Conservation (phyloP, 2,113 vertebrate genomes). For the Hippocampus barbouri region DNA sequence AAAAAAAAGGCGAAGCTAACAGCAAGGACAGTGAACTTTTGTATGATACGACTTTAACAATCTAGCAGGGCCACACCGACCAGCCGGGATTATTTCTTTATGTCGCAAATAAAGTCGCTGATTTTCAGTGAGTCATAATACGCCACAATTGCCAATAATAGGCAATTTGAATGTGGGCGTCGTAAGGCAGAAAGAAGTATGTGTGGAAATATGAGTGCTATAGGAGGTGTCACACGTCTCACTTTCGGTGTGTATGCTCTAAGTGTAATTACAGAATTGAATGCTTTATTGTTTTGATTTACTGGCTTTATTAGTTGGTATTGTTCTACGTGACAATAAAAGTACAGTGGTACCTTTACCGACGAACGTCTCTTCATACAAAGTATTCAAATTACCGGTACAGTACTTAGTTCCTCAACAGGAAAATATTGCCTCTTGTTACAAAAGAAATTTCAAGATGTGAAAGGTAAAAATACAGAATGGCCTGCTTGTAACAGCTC, state of each 20-base stretch:
- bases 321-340: neutral
- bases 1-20: slow-evolving; percentile 11
- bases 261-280: neutral
- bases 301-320: neutral
- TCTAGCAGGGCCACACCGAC: slow-evolving; percentile 23
- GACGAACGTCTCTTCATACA: too few species aligned
- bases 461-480: too few species aligned
- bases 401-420: too few species aligned
- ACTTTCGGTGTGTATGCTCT: neutral
- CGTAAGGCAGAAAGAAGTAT: slow-evolving; percentile 11
- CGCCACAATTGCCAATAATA: neutral
- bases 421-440: too few species aligned
- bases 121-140: slow-evolving; percentile 14
- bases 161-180: neutral
- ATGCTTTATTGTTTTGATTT: neutral
- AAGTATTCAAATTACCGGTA: too few species aligned
- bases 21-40: slow-evolving; percentile 19
- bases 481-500: too few species aligned
- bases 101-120: slow-evolving; percentile 9
- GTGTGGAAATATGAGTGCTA: neutral
- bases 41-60: neutral
- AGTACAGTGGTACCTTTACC: too few species aligned
- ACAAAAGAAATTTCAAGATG: too few species aligned
- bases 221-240: slow-evolving; percentile 28
- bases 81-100: slow-evolving; percentile 8